These are phyloP conservation scores for Cinara cedri DNA, from an alignment of 2,888 invertebrate genomes.

Conservation along the genomic window DNA sequence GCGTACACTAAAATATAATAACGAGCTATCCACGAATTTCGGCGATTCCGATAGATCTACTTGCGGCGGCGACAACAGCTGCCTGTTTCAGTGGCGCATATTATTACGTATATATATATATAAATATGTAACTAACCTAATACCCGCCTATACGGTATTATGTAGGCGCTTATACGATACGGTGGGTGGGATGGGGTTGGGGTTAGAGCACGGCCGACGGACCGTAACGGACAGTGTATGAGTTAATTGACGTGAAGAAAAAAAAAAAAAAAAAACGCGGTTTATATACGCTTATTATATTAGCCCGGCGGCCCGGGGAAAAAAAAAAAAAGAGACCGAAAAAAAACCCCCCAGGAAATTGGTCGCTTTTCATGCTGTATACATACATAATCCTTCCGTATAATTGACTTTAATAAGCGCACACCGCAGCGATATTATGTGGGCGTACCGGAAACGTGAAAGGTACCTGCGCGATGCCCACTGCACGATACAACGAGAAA, in stretches of 20 bases:
- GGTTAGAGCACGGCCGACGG: slow-evolving; percentile 27
- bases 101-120: too few relatives aligned
- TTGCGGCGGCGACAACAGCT: too few relatives aligned
- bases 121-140: too few relatives aligned
- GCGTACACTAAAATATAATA: not conserved
- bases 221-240: slow-evolving; percentile 3
- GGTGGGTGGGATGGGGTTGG: not conserved
- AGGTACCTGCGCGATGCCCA: not conserved
- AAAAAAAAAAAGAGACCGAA: too few relatives aligned
- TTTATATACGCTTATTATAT: slow-evolving; percentile 29
- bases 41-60: slow-evolving; percentile 28
- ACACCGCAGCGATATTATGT: not conserved
- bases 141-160: not conserved
- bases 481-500: not conserved
- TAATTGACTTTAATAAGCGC: slow-evolving; percentile 43
- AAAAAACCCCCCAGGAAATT: slow-evolving; percentile 28
- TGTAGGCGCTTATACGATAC: not conserved
- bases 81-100: too few relatives aligned
- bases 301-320: not conserved
- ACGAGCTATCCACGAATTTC: not conserved
- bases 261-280: too few relatives aligned
- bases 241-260: slow-evolving; percentile 55
- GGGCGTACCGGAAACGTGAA: slow-evolving; percentile 56
- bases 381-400: slow-evolving; percentile 56
- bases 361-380: slow-evolving; percentile 12